These are phyloP conservation scores for Porites rus DNA, from an alignment of 92 coral and sea anemone genomes.

Conservation along the genomic window DNA sequence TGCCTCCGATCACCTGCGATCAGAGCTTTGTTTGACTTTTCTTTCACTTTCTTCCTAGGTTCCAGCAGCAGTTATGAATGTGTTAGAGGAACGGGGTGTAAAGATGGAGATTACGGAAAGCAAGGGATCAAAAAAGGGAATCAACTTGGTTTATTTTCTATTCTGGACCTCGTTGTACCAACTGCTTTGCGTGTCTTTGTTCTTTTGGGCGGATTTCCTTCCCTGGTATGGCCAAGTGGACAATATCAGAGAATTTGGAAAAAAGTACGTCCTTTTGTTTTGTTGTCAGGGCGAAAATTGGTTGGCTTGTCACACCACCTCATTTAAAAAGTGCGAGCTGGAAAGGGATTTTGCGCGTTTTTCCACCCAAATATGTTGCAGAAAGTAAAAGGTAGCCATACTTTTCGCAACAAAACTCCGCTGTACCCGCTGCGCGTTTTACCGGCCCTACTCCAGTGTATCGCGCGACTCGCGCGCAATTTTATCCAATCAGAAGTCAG, in stretches of 20 bases:
- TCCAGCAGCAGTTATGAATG: conserved; percentile 85
- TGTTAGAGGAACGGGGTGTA: conserved; percentile 82
- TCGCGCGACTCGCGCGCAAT: too few species aligned
- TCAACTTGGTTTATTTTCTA: conserved; percentile 80
- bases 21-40: background rate
- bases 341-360: too few species aligned
- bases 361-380: too few species aligned
- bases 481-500: too few species aligned
- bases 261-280: conserved; percentile 63
- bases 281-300: background rate
- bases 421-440: too few species aligned
- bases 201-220: conserved; percentile 91
- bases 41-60: conserved; percentile 43
- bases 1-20: too few species aligned
- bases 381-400: too few species aligned
- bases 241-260: conserved; percentile 76
- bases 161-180: conserved; percentile 93
- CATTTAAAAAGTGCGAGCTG: background rate
- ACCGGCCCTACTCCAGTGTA: too few species aligned
- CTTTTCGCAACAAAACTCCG: too few species aligned
- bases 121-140: conserved; percentile 56
- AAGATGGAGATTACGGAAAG: conserved; percentile 72
- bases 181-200: conserved; percentile 52
- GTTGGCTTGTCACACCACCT: background rate
- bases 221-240: conserved; percentile 86